Base-by-base conservation (phyloP, 1,140 invertebrate genomes). In the Apis dorsata region DNA sequence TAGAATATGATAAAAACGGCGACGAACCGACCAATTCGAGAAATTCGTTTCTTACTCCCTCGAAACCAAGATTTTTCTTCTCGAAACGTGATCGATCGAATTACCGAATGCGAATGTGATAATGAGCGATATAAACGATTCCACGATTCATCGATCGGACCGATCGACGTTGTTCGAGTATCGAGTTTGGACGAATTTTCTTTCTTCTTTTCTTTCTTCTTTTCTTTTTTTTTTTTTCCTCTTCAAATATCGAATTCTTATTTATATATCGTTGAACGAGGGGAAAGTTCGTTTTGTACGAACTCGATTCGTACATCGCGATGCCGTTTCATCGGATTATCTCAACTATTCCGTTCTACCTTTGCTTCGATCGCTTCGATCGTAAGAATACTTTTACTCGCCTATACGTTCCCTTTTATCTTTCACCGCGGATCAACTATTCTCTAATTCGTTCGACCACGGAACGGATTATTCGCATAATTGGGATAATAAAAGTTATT, bases 1-100 rank as follows among this genome's bases (percentile, higher is more conserved):
- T 77, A 82, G 73, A 82, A 82, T 82, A 77, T 82, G 76, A 77
- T 70, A 69, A 82, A 81, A 81, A 76, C 24, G 24, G 2, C 34
- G 73, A 69, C 19, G 19, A 28, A 57, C 44, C n/a, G 63, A 34
- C 7, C 55, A 69, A 81, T 76, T 68, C 49, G 44, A 69, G 80
- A 69, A 60, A 77, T 81, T 60, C 49, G n/a, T 77, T 76, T 76
- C 63, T 68, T 59, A 8, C 8, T 44, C 0, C 1, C 17, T 15
- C 11, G 34, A 44, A 44, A 7, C 34, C 34, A 44, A 44, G 34
- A 28, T 8, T 10, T 49, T 53, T 34, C 19, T 53, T 15, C 19
- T 2, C 5, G 0, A 78, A 79, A 70, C 13, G 3, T 0, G 10
- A 21, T 51, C 17, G 15, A 49, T 51, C 13, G 44, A 53, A 51